These are phyloP conservation scores for Dendrocincla fuliginosa DNA, from an alignment of 2,797 vertebrate species.

Conservation along the genomic window DNA sequence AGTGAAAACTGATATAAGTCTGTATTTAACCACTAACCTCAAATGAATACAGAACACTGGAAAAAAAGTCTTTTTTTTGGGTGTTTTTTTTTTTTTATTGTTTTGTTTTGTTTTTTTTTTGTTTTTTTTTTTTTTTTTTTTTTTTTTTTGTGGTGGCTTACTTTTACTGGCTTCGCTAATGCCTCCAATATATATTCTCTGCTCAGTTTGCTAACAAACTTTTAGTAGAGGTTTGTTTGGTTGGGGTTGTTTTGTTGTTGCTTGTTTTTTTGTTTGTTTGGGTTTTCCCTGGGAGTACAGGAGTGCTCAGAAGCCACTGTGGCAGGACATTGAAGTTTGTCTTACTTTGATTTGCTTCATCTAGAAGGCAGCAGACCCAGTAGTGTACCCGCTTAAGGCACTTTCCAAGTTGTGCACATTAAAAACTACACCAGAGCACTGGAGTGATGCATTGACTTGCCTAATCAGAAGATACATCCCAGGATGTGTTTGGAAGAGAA, in stretches of 20 bases:
- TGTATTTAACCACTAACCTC: constrained; percentile 48
- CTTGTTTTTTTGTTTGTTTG: no score
- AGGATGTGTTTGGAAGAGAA: background rate
- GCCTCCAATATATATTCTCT: background rate
- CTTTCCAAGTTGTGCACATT: background rate
- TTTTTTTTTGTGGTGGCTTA: background rate
- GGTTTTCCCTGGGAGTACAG: background rate
- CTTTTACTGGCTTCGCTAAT: constrained; percentile 21
- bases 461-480: background rate
- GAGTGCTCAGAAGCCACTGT: background rate
- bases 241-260: no score
- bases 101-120: no score
- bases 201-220: background rate
- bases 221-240: background rate
- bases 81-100: no score
- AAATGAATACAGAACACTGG: constrained; percentile 24
- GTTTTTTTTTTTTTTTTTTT: no score
- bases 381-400: background rate
- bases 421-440: background rate
- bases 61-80: background rate
- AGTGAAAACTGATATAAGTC: constrained; percentile 25
- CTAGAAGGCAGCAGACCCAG: background rate
- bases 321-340: background rate
- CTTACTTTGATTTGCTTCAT: background rate
- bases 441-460: background rate